These are phyloP conservation scores for Camponotus fellah DNA, from an alignment of 2,888 invertebrate genomes.

Conservation along the genomic window DNA sequence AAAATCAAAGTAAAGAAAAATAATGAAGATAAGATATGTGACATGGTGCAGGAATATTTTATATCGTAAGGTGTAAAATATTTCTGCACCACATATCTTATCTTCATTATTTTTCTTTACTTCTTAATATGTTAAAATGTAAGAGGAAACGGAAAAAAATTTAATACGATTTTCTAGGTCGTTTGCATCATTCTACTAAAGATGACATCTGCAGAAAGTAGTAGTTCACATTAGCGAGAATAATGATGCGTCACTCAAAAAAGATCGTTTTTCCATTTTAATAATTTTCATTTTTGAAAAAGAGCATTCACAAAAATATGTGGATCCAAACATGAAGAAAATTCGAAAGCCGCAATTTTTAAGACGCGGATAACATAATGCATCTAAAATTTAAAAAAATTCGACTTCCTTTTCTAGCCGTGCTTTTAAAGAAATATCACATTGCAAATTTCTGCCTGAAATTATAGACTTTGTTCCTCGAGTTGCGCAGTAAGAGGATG, in stretches of 20 bases:
- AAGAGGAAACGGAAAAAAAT: too few species aligned
- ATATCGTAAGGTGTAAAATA: too few species aligned
- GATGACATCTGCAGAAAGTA: neutral
- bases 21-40: too few species aligned
- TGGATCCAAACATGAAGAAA: conserved; percentile 87
- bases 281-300: conserved; percentile 36
- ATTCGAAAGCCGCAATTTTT: conserved; percentile 88
- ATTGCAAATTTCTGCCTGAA: too few species aligned
- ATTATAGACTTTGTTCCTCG: too few species aligned
- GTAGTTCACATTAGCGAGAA: neutral
- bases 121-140: too few species aligned
- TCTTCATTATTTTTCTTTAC: too few species aligned
- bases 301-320: conserved; percentile 46
- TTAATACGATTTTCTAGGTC: neutral
- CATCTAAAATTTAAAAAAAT: conserved; percentile 22
- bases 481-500: too few species aligned
- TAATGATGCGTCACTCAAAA: conserved; percentile 17
- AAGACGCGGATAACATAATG: conserved; percentile 69
- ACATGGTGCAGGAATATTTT: too few species aligned
- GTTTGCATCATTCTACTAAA: neutral
- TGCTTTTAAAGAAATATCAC: too few species aligned
- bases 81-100: too few species aligned
- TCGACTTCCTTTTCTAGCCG: neutral
- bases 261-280: conserved; percentile 9
- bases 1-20: neutral